Conservation (phyloP, 2,113 vertebrate species). For the Hemicordylus capensis region DNA sequence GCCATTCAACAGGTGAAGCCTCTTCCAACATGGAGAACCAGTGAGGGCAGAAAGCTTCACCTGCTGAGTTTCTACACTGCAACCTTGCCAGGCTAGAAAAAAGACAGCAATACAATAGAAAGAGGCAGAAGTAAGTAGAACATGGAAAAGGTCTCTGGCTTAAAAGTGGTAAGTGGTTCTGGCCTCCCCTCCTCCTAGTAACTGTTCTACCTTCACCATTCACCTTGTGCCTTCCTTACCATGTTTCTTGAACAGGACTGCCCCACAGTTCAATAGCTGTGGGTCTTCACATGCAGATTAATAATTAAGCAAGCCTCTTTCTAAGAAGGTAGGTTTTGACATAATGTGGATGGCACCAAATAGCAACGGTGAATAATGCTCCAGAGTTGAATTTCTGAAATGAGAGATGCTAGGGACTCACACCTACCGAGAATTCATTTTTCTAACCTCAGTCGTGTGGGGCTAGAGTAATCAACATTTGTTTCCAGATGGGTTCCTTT, state of each 20-base stretch:
- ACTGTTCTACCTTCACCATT: too few species aligned
- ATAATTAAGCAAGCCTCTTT: not conserved
- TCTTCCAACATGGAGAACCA: not conserved
- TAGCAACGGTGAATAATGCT: too few species aligned
- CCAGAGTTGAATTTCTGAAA: not conserved
- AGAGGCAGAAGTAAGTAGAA: not conserved
- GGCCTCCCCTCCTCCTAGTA: not conserved
- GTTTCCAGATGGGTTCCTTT: not conserved
- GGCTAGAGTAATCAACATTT: not conserved
- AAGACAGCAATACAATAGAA: not conserved
- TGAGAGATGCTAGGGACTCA: not conserved
- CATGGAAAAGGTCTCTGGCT: not conserved
- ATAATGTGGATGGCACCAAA: not conserved
- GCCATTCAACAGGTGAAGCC: not conserved
- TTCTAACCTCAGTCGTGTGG: not conserved
- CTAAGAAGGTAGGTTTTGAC: not conserved
- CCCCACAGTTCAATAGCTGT: not conserved
- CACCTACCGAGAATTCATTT: not conserved
- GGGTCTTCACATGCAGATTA: not conserved
- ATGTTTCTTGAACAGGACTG: not conserved
- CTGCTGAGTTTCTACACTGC: not conserved
- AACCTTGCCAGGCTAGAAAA: not conserved
- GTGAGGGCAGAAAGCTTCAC: not conserved
- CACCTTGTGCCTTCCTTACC: not conserved
- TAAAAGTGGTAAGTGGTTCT: not conserved